Evolutionary conservation across 1,140 invertebrate species (phyloP), one percentile per base, ranked within the genome.

Genomic region (Platyscapa corneri): DNA sequence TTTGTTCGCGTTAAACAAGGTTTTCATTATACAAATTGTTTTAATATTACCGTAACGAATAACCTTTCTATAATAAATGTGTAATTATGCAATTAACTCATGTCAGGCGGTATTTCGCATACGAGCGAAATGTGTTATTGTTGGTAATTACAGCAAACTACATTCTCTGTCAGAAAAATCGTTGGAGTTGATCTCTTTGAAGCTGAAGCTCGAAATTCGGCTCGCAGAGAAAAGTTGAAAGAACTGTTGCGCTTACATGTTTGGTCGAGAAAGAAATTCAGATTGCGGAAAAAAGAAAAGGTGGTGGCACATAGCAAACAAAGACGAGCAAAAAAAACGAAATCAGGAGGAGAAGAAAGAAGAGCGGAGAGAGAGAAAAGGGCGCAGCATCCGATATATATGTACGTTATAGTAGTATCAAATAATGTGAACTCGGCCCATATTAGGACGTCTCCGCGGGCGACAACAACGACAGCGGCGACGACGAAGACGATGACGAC

Each of bases 341-440:
- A 42, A 83, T 34, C 46, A 70, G 34, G 23, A 74, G 37, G 1
- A 32, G 32, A 34, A 70, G 67, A 70, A 70, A 34, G 30, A 42
- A 67, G 10, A 56, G 42, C 1, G 34, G 34, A n/a, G 39, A 53
- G 53, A 64, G 14, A 18, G n/a, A 53, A 56, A 49, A 77, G 60
- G 70, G 46, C 23, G 60, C 75, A 67, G 42, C 60, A 65, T 37
- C 18, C 39, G 39, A 70, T 20, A 49, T 49, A 42, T 46, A 60
- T 60, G 14, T 60, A 27, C 18, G 56, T 37, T 86, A 65, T 86
- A 78, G 82, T 87, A 84, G 87, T 86, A 85, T 90, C 89, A 88
- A 90, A 88, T 88, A 91, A 90, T 90, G 90, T 88, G 88, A 89
- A 90, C 88, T 89, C 90, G 88, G 79, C 85, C 90, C 90, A 90